phyloP scores from a whole-genome alignment of 2,888 invertebrate species.

The Troides oblongomaculatus region DNA sequence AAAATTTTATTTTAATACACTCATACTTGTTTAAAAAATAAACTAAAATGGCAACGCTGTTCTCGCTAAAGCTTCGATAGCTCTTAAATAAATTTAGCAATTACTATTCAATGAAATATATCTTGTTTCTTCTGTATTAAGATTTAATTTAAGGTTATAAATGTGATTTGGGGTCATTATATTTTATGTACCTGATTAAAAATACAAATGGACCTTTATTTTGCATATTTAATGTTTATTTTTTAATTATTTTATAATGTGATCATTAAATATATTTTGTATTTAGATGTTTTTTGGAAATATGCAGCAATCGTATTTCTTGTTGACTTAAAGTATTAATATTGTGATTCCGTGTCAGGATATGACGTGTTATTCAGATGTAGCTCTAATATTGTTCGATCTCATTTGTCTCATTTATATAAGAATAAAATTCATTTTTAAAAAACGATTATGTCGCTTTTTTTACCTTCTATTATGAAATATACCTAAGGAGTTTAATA shows the following conservation, averaged over 20 bases:
- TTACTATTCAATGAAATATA: slow-evolving; percentile 34
- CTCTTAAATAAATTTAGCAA: slow-evolving; percentile 32
- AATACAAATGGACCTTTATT: slow-evolving; percentile 14
- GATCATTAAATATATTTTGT: slow-evolving; percentile 12
- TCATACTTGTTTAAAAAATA: slow-evolving; percentile 34
- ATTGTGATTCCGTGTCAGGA: slow-evolving; percentile 26
- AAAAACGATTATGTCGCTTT: slow-evolving; percentile 32
- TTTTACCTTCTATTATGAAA: slow-evolving; percentile 35
- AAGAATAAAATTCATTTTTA: slow-evolving; percentile 29
- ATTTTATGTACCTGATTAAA: slow-evolving; percentile 16
- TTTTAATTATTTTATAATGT: slow-evolving; percentile 18
- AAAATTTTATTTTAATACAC: slow-evolving; percentile 55
- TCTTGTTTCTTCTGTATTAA: slow-evolving; percentile 25
- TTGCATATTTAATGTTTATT: slow-evolving; percentile 13
- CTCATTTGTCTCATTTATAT: slow-evolving; percentile 27
- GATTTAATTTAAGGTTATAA: slow-evolving; percentile 21
- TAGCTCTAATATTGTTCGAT: slow-evolving; percentile 28
- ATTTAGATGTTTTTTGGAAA: slow-evolving; percentile 16
- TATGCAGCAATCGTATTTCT: slow-evolving; percentile 4
- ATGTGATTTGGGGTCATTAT: slow-evolving; percentile 10
- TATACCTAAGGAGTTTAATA: slow-evolving; percentile 39
- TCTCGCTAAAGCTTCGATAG: slow-evolving; percentile 29
- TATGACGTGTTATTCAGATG: slow-evolving; percentile 18
- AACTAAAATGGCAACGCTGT: slow-evolving; percentile 44
- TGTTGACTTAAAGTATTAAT: slow-evolving; percentile 20